Base-by-base conservation (phyloP, 37 sponge, comb jelly and placozoan species). In the Diacarnus erythraeanus region DNA sequence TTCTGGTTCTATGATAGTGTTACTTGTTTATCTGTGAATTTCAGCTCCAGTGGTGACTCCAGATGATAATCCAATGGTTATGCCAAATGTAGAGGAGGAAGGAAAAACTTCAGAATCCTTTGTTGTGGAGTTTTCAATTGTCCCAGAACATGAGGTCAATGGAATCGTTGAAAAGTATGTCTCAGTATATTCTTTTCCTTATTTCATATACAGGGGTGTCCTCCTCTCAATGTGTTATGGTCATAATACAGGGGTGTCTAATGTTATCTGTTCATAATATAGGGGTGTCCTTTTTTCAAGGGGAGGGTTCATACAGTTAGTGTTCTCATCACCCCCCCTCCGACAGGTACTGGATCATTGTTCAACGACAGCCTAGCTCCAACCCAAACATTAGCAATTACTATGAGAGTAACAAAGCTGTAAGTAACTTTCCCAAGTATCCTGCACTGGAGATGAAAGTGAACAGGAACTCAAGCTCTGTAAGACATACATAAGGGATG, bases 91-190 rank as follows among this genome's bases (percentile, higher is more conserved):
- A 33, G 18, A 37, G 2, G 22, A 5, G 17, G 51, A 36, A 8
- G 72, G 25, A 43, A 51, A 8, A n/a, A 72, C 51, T 43, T 23
- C 56, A n/a, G 54, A 35, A 29, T 47, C 71, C 9, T 42, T 80
- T 22, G 4, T 31, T 5, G 31, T 80, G 21, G 38, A 44, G 18
- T 67, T 80, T 27, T 22, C 17, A 39, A 68, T 80, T 54, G 29
- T 47, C 12, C 70, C 68, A 69, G 59, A 80, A 31, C 57, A 47
- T 2, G 39, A 80, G 25, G n/a, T 5, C 0, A 80, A 86, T 61
- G 86, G 86, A 39, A 75, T 75, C 26, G 58, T 86, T 17, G 83
- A 82, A 37, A 51, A 38, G 75, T 78, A 33, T n/a, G 30, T 6
- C 64, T 47, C 30, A 63, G 20, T 63, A 63, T 63, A 27, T 23